Conservation (phyloP, 2,888 invertebrate genomes). For the Drosophila birchii region DNA sequence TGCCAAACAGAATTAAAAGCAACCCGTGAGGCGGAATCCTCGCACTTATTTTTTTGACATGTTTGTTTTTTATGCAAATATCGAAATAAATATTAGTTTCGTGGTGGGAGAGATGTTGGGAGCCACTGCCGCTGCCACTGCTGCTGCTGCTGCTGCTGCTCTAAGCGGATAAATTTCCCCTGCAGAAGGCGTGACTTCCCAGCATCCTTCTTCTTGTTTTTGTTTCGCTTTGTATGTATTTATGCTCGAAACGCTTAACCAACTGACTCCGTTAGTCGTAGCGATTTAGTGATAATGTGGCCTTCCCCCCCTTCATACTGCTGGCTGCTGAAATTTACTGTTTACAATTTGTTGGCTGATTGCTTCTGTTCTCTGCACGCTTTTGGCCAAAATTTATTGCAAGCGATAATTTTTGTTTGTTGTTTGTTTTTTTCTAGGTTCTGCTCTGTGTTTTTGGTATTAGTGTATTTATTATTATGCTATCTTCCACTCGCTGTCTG, state of each 20-base stretch:
- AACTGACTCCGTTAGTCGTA: conserved; percentile 75
- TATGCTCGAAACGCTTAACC: conserved; percentile 74
- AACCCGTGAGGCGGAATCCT: conserved; percentile 16
- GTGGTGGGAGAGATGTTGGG: background rate
- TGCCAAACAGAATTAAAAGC: conserved; percentile 37
- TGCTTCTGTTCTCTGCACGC: conserved; percentile 64
- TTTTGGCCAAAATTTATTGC: conserved; percentile 73
- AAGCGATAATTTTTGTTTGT: conserved; percentile 58
- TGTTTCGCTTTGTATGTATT: conserved; percentile 48
- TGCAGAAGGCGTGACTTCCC: conserved; percentile 53
- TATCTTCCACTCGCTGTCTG: conserved; percentile 43
- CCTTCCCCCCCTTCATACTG: conserved; percentile 19
- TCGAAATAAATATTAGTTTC: conserved; percentile 75
- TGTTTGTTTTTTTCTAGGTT: background rate
- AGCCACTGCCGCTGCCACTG: conserved; percentile 4
- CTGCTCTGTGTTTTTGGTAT: conserved; percentile 7
- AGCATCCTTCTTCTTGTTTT: conserved; percentile 22
- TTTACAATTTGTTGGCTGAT: conserved; percentile 78
- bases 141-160: conserved; percentile 8
- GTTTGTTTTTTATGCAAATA: conserved; percentile 73
- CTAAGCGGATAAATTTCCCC: conserved; percentile 59
- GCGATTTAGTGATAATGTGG: conserved; percentile 77
- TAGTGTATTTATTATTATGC: conserved; percentile 72
- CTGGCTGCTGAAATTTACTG: conserved; percentile 67
- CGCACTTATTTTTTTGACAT: conserved; percentile 68